phyloP scores from a whole-genome alignment of 2,113 vertebrate genomes.

The Rhombomys opimus region DNA sequence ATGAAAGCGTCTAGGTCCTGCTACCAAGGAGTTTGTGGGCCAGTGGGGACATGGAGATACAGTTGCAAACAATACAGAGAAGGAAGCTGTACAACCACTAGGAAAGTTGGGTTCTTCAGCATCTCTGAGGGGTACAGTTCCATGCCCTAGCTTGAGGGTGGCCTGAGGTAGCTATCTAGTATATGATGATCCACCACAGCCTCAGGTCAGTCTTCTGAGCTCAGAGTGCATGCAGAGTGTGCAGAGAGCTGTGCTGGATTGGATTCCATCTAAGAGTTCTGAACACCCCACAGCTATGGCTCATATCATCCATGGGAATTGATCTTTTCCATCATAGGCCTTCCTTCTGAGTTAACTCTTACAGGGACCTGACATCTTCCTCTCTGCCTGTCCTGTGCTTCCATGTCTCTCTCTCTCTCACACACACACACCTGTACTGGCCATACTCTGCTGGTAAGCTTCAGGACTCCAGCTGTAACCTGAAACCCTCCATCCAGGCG shows the following conservation, averaged over 20 bases:
- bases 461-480: slow-evolving; percentile 10
- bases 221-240: no score
- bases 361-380: background rate
- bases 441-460: background rate
- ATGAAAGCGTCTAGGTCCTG: background rate
- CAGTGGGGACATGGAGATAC: fast-evolving
- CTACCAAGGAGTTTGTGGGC: background rate
- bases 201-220: background rate
- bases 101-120: background rate
- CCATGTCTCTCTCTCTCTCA: background rate
- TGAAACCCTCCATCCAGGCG: slow-evolving; percentile 36
- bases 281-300: background rate
- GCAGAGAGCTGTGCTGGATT: background rate
- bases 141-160: background rate
- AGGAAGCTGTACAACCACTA: background rate
- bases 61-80: no score
- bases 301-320: background rate
- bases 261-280: background rate
- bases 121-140: background rate
- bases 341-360: slow-evolving; percentile 1
- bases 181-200: background rate
- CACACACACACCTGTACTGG: background rate
- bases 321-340: background rate
- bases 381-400: background rate
- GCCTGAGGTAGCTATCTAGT: background rate